A percentile compares a stretch with the other conserved stretches of the same genome.
Evolutionary conservation across 2,888 invertebrate genomes (phyloP).

Genomic region (Auanema sp.): DNA sequence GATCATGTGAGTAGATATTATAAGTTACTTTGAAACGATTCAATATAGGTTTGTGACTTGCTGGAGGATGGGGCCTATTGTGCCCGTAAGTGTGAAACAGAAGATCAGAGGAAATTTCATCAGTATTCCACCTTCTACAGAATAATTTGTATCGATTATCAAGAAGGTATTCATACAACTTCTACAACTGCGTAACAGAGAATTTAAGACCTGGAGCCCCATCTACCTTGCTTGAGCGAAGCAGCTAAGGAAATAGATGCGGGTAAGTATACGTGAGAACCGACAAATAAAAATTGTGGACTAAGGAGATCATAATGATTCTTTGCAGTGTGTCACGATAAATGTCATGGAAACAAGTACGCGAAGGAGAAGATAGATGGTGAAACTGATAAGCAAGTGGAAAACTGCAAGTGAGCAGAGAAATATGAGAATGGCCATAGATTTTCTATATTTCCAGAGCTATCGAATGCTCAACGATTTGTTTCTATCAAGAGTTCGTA

Average conservation of each 20-base stretch:
- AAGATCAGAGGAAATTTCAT: constrained; percentile 42
- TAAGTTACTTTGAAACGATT: constrained; percentile 6
- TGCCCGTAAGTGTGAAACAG: constrained; percentile 34
- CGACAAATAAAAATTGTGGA: not conserved
- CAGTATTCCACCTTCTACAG: constrained; percentile 46
- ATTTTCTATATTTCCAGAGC: constrained; percentile 29
- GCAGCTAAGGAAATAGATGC: constrained; percentile 37
- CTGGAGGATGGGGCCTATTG: constrained; percentile 41
- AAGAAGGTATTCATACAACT: constrained; percentile 28
- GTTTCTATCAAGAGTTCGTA: constrained; percentile 55
- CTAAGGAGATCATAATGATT: not conserved
- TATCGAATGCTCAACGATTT: constrained; percentile 59
- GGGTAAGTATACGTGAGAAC: not conserved
- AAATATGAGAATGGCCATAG: constrained; percentile 23
- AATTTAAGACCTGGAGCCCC: constrained; percentile 35
- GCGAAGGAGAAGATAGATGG: too few species aligned
- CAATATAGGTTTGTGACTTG: constrained; percentile 33
- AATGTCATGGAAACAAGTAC: constrained; percentile 10
- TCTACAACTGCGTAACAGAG: too few species aligned
- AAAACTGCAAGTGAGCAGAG: constrained; percentile 23
- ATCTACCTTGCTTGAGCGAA: constrained; percentile 33
- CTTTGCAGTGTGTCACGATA: constrained; percentile 37
- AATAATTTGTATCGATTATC: constrained; percentile 45
- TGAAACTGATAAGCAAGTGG: too few species aligned
- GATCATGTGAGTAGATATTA: constrained; percentile 36